phyloP scores from a whole-genome alignment of 2,113 vertebrate species.

The Hippocampus guttulatus region DNA sequence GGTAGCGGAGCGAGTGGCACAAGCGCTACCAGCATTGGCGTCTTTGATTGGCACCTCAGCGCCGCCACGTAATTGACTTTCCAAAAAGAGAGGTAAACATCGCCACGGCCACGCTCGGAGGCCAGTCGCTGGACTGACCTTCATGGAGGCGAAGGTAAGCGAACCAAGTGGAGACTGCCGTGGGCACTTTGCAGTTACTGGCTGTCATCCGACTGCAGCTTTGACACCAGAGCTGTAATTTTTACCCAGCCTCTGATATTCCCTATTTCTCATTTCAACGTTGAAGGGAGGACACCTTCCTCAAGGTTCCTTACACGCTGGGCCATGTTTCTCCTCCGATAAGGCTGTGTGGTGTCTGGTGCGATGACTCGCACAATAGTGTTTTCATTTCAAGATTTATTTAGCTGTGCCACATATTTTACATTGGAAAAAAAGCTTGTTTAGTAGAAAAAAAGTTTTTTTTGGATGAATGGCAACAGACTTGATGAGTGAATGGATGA shows the following conservation, averaged over 20 bases:
- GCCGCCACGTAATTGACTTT: conserved; percentile 71
- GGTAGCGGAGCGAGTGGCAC: neutral
- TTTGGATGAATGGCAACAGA: neutral
- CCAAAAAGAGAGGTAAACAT: conserved; percentile 63
- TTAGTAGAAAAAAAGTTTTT: neutral
- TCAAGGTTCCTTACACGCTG: conserved; percentile 55
- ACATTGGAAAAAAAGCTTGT: neutral
- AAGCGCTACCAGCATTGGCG: conserved; percentile 21
- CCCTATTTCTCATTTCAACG: conserved; percentile 48
- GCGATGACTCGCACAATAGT: conserved; percentile 33
- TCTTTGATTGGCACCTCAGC: conserved; percentile 41
- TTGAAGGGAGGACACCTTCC: conserved; percentile 57
- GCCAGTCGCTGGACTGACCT: conserved; percentile 71
- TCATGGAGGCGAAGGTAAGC: conserved; percentile 52
- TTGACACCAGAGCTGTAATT: conserved; percentile 45
- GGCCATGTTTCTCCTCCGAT: conserved; percentile 68
- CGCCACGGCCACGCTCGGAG: conserved; percentile 58
- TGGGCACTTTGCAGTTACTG: conserved; percentile 57
- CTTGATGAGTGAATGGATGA: no score
- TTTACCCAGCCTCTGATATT: conserved; percentile 35
- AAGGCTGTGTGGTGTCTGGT: conserved; percentile 54
- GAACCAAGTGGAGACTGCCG: conserved; percentile 46
- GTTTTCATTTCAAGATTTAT: neutral
- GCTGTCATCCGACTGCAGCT: conserved; percentile 49
- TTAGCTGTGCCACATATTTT: no score